Conservation (phyloP, 2,113 vertebrate species). For the Limnothrissa miodon region DNA sequence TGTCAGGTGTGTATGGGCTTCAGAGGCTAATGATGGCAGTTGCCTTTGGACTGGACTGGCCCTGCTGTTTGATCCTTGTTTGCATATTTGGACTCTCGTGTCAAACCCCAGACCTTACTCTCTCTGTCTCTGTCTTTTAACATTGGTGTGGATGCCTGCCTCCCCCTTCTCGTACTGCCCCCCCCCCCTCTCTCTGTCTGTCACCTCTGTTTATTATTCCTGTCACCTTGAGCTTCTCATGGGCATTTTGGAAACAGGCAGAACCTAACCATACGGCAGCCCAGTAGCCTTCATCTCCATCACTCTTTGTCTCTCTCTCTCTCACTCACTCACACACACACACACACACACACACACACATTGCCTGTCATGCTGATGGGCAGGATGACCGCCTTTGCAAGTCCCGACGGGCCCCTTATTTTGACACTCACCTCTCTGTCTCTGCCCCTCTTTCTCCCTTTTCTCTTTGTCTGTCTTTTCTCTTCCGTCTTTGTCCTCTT, state of each 20-base stretch:
- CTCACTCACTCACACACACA: not conserved
- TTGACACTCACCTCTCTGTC: no score
- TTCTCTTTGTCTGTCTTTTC: not conserved
- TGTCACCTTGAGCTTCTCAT: constrained; percentile 42
- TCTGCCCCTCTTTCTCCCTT: not conserved
- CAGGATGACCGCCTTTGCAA: constrained; percentile 30
- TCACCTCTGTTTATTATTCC: constrained; percentile 40
- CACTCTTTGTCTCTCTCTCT: not conserved
- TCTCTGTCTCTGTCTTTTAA: constrained; percentile 15
- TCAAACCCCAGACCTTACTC: constrained; percentile 18
- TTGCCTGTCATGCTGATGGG: not conserved
- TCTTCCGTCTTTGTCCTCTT: not conserved
- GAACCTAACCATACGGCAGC: constrained; percentile 9
- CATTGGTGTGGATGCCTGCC: constrained; percentile 23
- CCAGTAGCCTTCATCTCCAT: not conserved
- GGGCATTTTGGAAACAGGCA: constrained; percentile 33
- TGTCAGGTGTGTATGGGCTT: not conserved
- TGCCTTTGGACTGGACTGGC: not conserved
- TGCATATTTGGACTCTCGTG: constrained; percentile 29
- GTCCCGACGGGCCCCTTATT: constrained; percentile 34
- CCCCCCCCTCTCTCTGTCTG: not conserved
- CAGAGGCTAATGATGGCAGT: not conserved
- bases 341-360: not conserved
- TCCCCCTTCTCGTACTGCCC: not conserved
- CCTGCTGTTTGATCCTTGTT: constrained; percentile 38